Conservation (phyloP, 2,888 invertebrate genomes). For the Perizoma affinitatum region DNA sequence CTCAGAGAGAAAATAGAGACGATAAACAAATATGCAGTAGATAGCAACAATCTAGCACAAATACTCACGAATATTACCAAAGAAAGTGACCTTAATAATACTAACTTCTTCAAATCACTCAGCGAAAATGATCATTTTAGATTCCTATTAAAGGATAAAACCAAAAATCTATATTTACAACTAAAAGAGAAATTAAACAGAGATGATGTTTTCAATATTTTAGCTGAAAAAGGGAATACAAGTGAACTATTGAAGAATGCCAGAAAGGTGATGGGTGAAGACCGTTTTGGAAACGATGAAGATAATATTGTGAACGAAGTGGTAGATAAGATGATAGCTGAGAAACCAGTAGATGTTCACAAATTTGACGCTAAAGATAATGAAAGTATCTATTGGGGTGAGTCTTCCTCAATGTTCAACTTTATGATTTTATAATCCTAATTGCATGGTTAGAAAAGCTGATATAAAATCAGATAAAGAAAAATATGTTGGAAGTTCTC, state of each 20-base stretch:
- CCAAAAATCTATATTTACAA: conserved; percentile 64
- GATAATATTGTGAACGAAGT: conserved; percentile 50
- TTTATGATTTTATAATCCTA: no score
- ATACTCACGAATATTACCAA: conserved; percentile 54
- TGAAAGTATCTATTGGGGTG: conserved; percentile 70
- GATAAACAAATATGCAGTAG: conserved; percentile 57
- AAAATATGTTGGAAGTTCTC: no score
- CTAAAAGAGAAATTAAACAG: conserved; percentile 72
- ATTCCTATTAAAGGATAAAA: conserved; percentile 47
- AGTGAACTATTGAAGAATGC: conserved; percentile 51
- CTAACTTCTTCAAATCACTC: conserved; percentile 63
- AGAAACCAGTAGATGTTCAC: conserved; percentile 60
- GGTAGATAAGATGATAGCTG: conserved; percentile 65
- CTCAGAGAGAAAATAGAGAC: conserved; percentile 58
- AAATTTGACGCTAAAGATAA: conserved; percentile 47
- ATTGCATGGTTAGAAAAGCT: no score
- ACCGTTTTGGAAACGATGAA: conserved; percentile 35
- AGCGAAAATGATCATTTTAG: conserved; percentile 60
- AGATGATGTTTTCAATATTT: conserved; percentile 64
- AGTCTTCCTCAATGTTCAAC: no score
- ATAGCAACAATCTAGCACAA: conserved; percentile 52
- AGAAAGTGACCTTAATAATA: conserved; percentile 56
- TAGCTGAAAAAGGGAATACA: conserved; percentile 47
- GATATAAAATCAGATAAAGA: no score
- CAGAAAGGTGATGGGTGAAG: conserved; percentile 53